Evolutionary conservation across 2,797 vertebrate species (phyloP).

Genomic region (Anableps anableps): DNA sequence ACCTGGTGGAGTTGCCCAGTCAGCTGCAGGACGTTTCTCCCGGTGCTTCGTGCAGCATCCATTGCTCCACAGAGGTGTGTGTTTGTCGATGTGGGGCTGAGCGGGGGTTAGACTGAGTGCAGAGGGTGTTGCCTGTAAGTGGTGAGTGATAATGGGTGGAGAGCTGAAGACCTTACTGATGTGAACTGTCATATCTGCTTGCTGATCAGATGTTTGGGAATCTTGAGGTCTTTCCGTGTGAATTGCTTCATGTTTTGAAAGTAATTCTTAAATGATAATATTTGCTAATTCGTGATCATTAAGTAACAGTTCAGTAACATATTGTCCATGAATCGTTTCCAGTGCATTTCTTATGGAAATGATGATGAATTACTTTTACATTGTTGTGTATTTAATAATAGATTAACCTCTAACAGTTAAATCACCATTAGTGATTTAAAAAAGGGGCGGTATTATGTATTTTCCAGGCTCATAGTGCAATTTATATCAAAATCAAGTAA

Average conservation of each 20-base stretch:
- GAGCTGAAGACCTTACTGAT: conserved; percentile 40
- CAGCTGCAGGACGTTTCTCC: conserved; percentile 7
- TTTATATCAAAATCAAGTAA: not conserved
- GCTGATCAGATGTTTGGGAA: conserved; percentile 12
- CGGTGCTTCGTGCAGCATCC: not conserved
- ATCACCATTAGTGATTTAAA: not conserved
- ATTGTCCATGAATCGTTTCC: not conserved
- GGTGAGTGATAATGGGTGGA: conserved; percentile 59
- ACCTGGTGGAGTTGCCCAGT: not conserved
- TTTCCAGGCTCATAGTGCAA: not conserved
- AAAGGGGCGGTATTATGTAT: not conserved
- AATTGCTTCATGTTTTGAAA: not conserved
- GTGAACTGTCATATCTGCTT: conserved; percentile 33
- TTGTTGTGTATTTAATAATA: not conserved
- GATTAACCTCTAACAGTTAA: not conserved
- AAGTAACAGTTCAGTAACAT: not conserved
- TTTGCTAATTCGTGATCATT: not conserved
- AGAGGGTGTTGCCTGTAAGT: conserved; percentile 51
- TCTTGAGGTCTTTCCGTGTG: not conserved
- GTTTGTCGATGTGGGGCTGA: conserved; percentile 17
- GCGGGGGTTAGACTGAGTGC: conserved; percentile 30
- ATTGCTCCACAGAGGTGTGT: conserved; percentile 10
- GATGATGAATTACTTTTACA: not conserved
- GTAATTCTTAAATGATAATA: not conserved
- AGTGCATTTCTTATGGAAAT: not conserved